These are phyloP conservation scores for Acrossocheilus fasciatus DNA, from an alignment of 2,797 vertebrate genomes.

Conservation along the genomic window DNA sequence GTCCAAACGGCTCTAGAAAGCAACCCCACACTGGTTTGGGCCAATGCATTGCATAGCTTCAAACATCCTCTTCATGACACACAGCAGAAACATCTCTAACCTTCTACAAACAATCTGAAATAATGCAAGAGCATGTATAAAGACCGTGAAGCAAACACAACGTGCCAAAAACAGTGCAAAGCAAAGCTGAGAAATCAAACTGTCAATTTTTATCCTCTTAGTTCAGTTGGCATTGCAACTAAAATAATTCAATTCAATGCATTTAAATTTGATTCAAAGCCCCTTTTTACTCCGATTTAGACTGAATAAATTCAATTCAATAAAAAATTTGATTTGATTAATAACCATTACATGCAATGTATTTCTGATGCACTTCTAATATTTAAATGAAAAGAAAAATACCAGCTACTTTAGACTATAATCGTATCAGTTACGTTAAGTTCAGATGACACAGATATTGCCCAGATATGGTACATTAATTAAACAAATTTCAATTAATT, in stretches of 20 bases:
- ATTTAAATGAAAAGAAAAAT: not conserved
- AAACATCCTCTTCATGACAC: not conserved
- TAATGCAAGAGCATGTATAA: not conserved
- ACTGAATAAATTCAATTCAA: not conserved
- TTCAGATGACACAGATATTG: not conserved
- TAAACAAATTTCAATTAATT: not conserved
- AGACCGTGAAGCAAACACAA: not conserved
- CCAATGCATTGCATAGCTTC: not conserved
- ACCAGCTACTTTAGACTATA: not conserved
- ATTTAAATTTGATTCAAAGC: not conserved
- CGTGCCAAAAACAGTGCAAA: constrained; percentile 26
- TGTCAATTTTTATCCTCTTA: not conserved
- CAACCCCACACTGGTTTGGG: not conserved
- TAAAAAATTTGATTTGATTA: not conserved
- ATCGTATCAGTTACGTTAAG: not conserved
- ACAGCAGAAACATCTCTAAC: not conserved
- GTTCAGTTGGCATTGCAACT: not conserved
- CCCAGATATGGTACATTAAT: not conserved
- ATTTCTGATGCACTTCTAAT: not conserved
- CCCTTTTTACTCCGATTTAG: no score
- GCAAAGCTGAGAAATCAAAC: not conserved
- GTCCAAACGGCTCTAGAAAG: not conserved
- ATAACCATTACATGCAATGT: not conserved
- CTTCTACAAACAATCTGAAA: not conserved
- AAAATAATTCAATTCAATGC: not conserved